These are phyloP conservation scores for Diarsia dahlii DNA, from an alignment of 2,888 invertebrate genomes.

Conservation along the genomic window DNA sequence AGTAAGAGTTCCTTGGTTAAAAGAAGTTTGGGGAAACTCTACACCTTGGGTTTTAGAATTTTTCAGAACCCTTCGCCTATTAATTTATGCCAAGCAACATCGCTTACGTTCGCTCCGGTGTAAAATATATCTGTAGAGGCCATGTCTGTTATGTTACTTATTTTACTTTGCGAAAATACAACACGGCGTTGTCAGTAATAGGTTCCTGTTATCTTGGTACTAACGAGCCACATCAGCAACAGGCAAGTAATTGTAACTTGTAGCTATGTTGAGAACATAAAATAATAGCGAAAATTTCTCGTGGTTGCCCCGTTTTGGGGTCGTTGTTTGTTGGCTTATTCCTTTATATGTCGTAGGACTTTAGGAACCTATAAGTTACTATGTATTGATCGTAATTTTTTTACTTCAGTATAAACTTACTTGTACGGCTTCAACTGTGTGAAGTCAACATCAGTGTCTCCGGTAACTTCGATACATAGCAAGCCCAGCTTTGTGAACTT, in stretches of 20 bases:
- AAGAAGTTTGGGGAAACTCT: neutral
- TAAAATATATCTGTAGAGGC: neutral
- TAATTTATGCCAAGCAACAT: slow-evolving; percentile 1
- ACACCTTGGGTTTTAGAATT: neutral
- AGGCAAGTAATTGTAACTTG: neutral
- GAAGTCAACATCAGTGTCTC: slow-evolving; percentile 94
- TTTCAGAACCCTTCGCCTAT: neutral
- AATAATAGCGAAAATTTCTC: too few species aligned
- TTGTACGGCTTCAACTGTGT: slow-evolving; percentile 84
- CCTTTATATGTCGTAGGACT: neutral
- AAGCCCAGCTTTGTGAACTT: slow-evolving; percentile 92
- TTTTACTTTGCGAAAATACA: neutral
- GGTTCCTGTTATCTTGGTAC: neutral
- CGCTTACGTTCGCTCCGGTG: neutral
- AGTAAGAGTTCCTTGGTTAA: neutral
- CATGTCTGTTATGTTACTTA: neutral
- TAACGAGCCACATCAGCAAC: neutral
- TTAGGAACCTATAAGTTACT: neutral
- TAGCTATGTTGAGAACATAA: neutral
- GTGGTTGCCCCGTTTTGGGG: too few species aligned
- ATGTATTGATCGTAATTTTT: neutral
- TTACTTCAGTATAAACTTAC: slow-evolving; percentile 66
- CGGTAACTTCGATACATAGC: slow-evolving; percentile 93
- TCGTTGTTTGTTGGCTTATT: neutral
- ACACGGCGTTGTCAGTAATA: neutral